A percentile compares a stretch with the other conserved stretches of the same genome.
phyloP scores from a whole-genome alignment of 2,888 invertebrate species.

The Cerastis rubricosa region DNA sequence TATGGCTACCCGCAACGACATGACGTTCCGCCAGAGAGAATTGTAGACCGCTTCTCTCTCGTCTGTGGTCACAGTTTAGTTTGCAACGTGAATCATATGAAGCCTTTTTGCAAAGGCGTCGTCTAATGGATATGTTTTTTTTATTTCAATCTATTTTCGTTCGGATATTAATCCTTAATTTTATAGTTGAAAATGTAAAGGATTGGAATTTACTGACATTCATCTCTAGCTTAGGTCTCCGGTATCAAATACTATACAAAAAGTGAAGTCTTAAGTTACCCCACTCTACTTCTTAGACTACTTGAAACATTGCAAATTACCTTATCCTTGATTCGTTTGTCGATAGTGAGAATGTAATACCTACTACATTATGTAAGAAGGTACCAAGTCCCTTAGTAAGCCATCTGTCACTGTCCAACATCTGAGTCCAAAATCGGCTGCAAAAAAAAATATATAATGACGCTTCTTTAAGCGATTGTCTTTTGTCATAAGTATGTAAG shows the following conservation, averaged over 20 bases:
- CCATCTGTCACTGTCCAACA: conserved; percentile 4
- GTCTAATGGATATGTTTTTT: too few species aligned
- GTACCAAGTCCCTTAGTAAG: background rate
- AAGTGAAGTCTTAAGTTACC: background rate
- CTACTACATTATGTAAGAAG: conserved; percentile 8
- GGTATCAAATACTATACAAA: background rate
- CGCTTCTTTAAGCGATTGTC: background rate
- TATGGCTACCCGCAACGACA: too few species aligned
- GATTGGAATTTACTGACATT: too few species aligned
- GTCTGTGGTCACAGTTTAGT: too few species aligned
- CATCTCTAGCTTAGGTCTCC: background rate
- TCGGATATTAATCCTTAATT: too few species aligned
- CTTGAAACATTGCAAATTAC: background rate
- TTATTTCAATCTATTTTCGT: too few species aligned
- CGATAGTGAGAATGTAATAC: background rate
- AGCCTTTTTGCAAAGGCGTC: too few species aligned
- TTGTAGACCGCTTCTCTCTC: too few species aligned
- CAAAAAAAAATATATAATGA: conserved; percentile 12
- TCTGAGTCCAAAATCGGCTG: background rate
- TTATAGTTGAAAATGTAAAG: too few species aligned
- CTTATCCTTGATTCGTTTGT: background rate
- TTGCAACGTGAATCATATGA: too few species aligned
- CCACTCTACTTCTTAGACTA: background rate
- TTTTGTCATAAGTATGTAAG: background rate
- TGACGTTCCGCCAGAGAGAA: too few species aligned